phyloP scores from a whole-genome alignment of 2,797 vertebrate genomes.

The Myotis daubentonii region DNA sequence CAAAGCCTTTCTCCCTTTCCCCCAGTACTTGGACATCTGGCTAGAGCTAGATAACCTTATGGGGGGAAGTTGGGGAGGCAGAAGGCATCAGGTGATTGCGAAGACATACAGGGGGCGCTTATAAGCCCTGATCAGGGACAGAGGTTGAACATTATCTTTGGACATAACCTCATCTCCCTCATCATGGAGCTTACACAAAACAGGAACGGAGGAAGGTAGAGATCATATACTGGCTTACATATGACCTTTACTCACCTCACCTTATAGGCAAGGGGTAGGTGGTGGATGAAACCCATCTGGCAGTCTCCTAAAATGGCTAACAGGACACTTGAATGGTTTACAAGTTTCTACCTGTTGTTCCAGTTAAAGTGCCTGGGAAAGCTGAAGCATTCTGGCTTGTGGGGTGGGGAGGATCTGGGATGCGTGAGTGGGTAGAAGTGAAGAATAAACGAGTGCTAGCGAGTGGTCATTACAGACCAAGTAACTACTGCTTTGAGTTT shows the following conservation, averaged over 20 bases:
- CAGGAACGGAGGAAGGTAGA: constrained; percentile 23
- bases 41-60: constrained; percentile 39
- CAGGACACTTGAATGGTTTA: constrained; percentile 6
- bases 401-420: constrained; percentile 14
- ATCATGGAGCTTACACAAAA: constrained; percentile 30
- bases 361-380: constrained; percentile 52
- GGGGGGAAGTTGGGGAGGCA: not conserved
- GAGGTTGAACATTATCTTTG: constrained; percentile 32
- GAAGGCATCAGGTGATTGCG: constrained; percentile 25
- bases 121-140: constrained; percentile 32
- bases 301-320: constrained; percentile 24
- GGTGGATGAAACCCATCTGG: constrained; percentile 22
- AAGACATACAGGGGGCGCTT: constrained; percentile 27
- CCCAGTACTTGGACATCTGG: constrained; percentile 12
- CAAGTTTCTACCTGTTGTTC: constrained; percentile 55
- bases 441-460: constrained; percentile 47
- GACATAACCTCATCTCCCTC: not conserved
- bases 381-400: constrained; percentile 26
- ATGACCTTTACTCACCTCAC: constrained; percentile 19
- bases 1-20: constrained; percentile 47
- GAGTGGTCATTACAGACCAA: constrained; percentile 38
- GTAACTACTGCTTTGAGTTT: constrained; percentile 47
- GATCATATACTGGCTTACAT: constrained; percentile 12
- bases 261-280: constrained; percentile 8
- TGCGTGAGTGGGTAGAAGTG: constrained; percentile 48